Evolutionary conservation across 2,888 invertebrate genomes (phyloP).

Genomic region (Caenorhabditis sp.): DNA sequence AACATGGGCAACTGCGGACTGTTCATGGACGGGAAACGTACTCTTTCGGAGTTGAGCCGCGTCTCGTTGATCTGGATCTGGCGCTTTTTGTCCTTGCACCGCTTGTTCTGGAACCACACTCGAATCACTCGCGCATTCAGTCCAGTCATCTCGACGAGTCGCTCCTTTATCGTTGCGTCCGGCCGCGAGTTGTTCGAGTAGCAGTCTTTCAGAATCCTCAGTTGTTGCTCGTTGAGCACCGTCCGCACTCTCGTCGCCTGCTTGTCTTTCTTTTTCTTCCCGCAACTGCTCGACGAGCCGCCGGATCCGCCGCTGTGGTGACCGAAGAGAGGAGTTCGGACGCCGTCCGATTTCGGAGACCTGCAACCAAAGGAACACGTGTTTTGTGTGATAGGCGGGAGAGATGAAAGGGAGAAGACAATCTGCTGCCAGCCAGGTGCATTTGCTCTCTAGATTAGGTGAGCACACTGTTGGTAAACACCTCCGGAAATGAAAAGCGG

Average conservation of each 20-base stretch:
- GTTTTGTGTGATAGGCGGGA: slow-evolving; percentile 3
- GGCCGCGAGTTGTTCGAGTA: slow-evolving; percentile 98
- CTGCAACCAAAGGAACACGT: slow-evolving; percentile 43
- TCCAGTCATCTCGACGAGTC: slow-evolving; percentile 97
- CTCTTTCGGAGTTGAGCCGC: slow-evolving; percentile 95
- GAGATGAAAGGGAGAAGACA: slow-evolving; percentile 11
- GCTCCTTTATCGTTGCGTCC: slow-evolving; percentile 99
- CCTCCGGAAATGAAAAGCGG: background rate
- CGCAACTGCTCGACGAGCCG: slow-evolving; percentile 64
- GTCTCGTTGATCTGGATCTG: slow-evolving; percentile 96
- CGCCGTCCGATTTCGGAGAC: slow-evolving; percentile 65
- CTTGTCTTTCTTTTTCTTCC: slow-evolving; percentile 81
- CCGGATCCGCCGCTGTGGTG: slow-evolving; percentile 43
- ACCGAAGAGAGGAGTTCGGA: slow-evolving; percentile 43
- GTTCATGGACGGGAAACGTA: slow-evolving; percentile 80
- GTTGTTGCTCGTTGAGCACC: slow-evolving; percentile 97
- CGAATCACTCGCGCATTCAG: slow-evolving; percentile 96
- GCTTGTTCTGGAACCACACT: slow-evolving; percentile 97
- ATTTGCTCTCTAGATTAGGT: slow-evolving; percentile 54
- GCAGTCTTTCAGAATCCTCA: slow-evolving; percentile 96
- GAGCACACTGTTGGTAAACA: slow-evolving; percentile 32
- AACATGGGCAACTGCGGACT: slow-evolving; percentile 28
- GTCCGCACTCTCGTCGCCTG: slow-evolving; percentile 97
- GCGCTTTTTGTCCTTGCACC: slow-evolving; percentile 97
- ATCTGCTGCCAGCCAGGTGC: slow-evolving; percentile 55